Evolutionary conservation across 2,888 invertebrate species (phyloP).

Genomic region (Eulithis testata): DNA sequence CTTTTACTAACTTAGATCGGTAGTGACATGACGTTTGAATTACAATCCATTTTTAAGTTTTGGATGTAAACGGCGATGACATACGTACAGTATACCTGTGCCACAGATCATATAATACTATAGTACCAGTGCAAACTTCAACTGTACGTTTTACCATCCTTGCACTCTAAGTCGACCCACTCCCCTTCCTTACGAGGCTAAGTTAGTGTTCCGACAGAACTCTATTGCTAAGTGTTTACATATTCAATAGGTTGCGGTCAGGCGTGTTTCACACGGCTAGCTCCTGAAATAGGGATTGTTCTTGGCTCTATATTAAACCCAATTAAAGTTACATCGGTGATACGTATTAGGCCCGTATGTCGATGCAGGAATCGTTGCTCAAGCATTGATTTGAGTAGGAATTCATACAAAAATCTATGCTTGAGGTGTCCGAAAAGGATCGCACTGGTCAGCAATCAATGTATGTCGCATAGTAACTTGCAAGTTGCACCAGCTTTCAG

Average conservation of each 20-base stretch:
- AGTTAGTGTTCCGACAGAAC: constrained; percentile 18
- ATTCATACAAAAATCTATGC: constrained; percentile 8
- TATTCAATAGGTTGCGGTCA: constrained; percentile 29
- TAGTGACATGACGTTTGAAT: too few relatives aligned
- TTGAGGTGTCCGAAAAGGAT: constrained; percentile 16
- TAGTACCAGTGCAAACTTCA: too few relatives aligned
- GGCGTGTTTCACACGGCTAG: constrained; percentile 19
- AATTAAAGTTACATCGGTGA: neutral
- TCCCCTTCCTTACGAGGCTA: constrained; percentile 11
- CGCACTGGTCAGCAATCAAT: too few relatives aligned
- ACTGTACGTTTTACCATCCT: too few relatives aligned
- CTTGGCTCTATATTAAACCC: constrained; percentile 8
- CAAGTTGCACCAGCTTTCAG: constrained; percentile 35
- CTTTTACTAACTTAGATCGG: too few relatives aligned
- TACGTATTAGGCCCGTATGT: too few relatives aligned
- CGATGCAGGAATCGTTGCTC: too few relatives aligned
- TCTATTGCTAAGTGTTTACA: constrained; percentile 19
- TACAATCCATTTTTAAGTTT: too few relatives aligned
- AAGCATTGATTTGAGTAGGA: too few relatives aligned
- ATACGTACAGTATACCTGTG: too few relatives aligned
- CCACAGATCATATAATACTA: too few relatives aligned
- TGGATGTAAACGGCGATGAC: too few relatives aligned
- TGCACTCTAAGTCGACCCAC: neutral
- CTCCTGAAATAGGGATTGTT: constrained; percentile 8
- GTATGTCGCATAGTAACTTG: constrained; percentile 45